Evolutionary conservation across 2,888 invertebrate species (phyloP).

Genomic region (Caenorhabditis sulstoni): DNA sequence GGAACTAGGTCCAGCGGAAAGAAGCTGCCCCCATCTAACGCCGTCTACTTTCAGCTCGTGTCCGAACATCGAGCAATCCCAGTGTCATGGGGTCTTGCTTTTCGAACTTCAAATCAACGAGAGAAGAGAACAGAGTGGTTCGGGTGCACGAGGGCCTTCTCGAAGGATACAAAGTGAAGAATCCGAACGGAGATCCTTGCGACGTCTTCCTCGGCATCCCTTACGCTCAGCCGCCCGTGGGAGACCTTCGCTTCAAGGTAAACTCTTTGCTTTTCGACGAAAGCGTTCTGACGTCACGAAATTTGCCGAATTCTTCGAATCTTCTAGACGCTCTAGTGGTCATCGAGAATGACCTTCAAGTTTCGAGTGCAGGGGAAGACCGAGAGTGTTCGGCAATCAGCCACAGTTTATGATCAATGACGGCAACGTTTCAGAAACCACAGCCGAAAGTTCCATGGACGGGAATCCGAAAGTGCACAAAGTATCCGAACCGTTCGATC

Average conservation of each 20-base stretch:
- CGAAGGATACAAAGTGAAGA: slow-evolving; percentile 45
- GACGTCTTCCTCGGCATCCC: slow-evolving; percentile 69
- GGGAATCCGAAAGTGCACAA: slow-evolving; percentile 60
- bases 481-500: slow-evolving; percentile 69
- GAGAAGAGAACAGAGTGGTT: slow-evolving; percentile 40
- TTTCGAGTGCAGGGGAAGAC: slow-evolving; percentile 20
- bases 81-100: slow-evolving; percentile 50
- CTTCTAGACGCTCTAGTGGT: slow-evolving; percentile 40
- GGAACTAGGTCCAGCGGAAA: not conserved
- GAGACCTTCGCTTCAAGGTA: slow-evolving; percentile 67
- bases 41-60: slow-evolving; percentile 43
- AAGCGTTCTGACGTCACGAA: slow-evolving; percentile 17
- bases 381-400: slow-evolving; percentile 23
- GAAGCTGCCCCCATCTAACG: not conserved
- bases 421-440: slow-evolving; percentile 67
- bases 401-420: not conserved
- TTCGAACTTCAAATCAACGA: slow-evolving; percentile 35
- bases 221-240: slow-evolving; percentile 66
- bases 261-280: too few relatives aligned
- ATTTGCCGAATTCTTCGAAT: slow-evolving; percentile 54
- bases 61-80: slow-evolving; percentile 59
- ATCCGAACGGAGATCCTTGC: slow-evolving; percentile 45
- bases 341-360: slow-evolving; percentile 36
- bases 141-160: slow-evolving; percentile 51
- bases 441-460: slow-evolving; percentile 65